Evolutionary conservation across 2,888 invertebrate species (phyloP), one percentile per base, ranked within the genome.

Genomic region (Acleris holmiana): DNA sequence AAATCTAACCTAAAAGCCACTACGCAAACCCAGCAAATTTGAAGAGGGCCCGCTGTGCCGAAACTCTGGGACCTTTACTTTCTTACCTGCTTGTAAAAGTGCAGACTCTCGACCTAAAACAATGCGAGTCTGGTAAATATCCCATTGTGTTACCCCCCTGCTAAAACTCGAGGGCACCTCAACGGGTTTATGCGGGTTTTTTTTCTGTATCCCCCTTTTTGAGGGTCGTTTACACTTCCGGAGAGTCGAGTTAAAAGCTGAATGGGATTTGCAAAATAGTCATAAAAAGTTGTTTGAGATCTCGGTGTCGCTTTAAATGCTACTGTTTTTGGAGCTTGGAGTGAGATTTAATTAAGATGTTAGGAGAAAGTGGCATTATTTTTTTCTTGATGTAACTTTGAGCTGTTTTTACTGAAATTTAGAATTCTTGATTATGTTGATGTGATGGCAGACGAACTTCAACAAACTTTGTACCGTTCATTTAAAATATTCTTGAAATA

Each of bases 181-280:
- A 77, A 80, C 78, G 78, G 81, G 82, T 85, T 86, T 83, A 81
- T 82, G 83, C 78, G 78, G 76, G 75, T 75, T 74, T 76, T 69
- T 71, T 75, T 69, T 69, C 69, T 62, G 62, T 68, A 72, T 67
- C 68, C 71, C 72, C 69, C 54, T 64, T 72, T 70, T 73, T 70
- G 70, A 69, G 75, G 68, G 70, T 63, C 59, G 65, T 71, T 66
- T 63, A 67, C 64, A 61, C 65, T 65, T 65, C 65, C 65, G 59
- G 59, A 59, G 59, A 29, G 49, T 58, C 58, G 25, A 54, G 64
- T 53, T 64, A 59, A 64, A 64, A 64, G 53, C 58, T 64, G 64
- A 64, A 64, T 64, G 58, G 63, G 58, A 59, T 59, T 64, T 64
- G 64, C 64, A 64, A 64, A 64, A 64, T 64, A 64, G 64, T 64